Evolutionary conservation across 2,888 invertebrate genomes (phyloP), one percentile per base, ranked within the genome.

Genomic region (Metalampra italica): DNA sequence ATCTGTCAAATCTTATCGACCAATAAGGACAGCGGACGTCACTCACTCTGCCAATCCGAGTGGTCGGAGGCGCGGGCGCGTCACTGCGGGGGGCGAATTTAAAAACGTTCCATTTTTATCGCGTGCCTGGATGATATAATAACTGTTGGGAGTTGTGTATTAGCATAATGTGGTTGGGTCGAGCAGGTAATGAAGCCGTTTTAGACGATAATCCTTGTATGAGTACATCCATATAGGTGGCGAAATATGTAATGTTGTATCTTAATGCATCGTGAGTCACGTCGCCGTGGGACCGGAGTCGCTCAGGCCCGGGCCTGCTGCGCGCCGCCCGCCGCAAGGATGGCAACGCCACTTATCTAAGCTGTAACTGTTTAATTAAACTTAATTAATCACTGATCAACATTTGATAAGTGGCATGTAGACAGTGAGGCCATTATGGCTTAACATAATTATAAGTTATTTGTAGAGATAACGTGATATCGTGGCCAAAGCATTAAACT

Each of bases 1-100:
- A 87, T 86, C 87, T 75, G 80, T 82, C 81, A 81, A 76, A 88
- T 89, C 88, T 88, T 82, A 88, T 89, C 88, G 80, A 78, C 85
- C 86, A 82, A 85, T 86, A 85, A 79, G 87, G 87, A 86, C 84
- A 75, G 87, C 78, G 73, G 68, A 84, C 87, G 89, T 89, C 88
- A 88, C 85, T 88, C 89, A 83, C 72, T 78, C 80, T 82, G 87
- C 84, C 84, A 82, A 87, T 87, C 85, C 75, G 78, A 75, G 69
- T 29, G 38, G 46, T 47, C 64, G 66, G 68, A 57, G 60, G 62
- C 67, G 78, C 82, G 71, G 71, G 77, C 78, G 72, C 74, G 59
- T 69, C 86, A 58, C 86, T 67, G 77, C 87, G 79, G 88, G 88
- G 83, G 87, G 79, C 73, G 71, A 77, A 75, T 77, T 78, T 76